Evolutionary conservation across 2,888 invertebrate species (phyloP).

Genomic region (Sturmia bella): DNA sequence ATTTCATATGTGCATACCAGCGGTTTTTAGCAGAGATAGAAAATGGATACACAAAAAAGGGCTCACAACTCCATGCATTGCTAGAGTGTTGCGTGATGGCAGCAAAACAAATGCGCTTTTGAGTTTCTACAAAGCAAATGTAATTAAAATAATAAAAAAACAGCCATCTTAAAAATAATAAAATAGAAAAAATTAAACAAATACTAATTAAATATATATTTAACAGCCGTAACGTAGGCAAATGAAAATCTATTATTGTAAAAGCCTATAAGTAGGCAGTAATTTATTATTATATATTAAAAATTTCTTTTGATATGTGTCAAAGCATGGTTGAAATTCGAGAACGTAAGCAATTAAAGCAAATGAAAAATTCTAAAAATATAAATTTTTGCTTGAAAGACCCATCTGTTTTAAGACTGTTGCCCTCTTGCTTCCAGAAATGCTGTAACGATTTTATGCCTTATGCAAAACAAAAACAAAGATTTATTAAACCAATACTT

Average conservation of each 20-base stretch:
- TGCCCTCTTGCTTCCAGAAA: not conserved
- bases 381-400: not conserved
- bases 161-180: constrained; percentile 38
- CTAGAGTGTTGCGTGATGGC: constrained; percentile 23
- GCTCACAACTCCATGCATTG: constrained; percentile 26
- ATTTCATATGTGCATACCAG: constrained; percentile 76
- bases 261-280: constrained; percentile 35
- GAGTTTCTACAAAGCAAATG: constrained; percentile 66
- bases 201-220: constrained; percentile 60
- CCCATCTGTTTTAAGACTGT: not conserved
- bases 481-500: constrained; percentile 41
- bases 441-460: not conserved
- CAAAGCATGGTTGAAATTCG: not conserved
- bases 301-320: not conserved
- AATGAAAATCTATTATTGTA: constrained; percentile 9
- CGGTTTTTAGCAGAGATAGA: constrained; percentile 64
- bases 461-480: constrained; percentile 3
- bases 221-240: constrained; percentile 51
- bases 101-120: constrained; percentile 59
- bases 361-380: not conserved
- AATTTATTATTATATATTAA: not conserved
- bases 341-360: too few relatives aligned
- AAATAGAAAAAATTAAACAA: constrained; percentile 38
- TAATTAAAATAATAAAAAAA: constrained; percentile 66
- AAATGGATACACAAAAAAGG: not conserved